A percentile compares a stretch with the other conserved stretches of the same genome.
Evolutionary conservation across 2,888 invertebrate species (phyloP).

Genomic region (Eupithecia vulgata): DNA sequence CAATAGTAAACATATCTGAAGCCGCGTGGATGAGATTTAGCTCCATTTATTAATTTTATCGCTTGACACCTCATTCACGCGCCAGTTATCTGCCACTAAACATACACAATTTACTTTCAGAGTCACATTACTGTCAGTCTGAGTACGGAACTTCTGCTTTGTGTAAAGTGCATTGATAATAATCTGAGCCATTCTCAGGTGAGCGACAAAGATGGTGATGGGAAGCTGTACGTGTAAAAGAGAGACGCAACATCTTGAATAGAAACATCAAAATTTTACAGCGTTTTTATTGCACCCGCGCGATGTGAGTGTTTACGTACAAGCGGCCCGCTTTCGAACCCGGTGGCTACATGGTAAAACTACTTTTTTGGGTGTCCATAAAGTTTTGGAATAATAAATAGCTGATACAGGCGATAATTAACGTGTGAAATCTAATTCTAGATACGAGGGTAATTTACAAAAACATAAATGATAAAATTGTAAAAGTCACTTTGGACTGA

Average conservation of each 20-base stretch:
- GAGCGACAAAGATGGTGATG: conserved; percentile 55
- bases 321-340: conserved; percentile 64
- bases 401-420: conserved; percentile 44
- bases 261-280: conserved; percentile 84
- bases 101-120: conserved; percentile 80
- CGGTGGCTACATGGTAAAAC: conserved; percentile 57
- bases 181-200: conserved; percentile 76
- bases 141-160: conserved; percentile 79
- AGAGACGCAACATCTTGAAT: conserved; percentile 67
- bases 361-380: conserved; percentile 49
- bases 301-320: conserved; percentile 74
- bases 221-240: conserved; percentile 43
- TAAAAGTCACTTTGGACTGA: not conserved
- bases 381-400: conserved; percentile 44
- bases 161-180: conserved; percentile 84
- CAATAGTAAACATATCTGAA: conserved; percentile 52
- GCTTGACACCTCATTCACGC: conserved; percentile 77
- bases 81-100: conserved; percentile 75
- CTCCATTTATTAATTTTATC: conserved; percentile 78
- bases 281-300: conserved; percentile 80
- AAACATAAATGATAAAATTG: conserved; percentile 22
- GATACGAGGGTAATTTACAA: conserved; percentile 29
- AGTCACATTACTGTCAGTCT: conserved; percentile 80
- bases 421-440: conserved; percentile 43
- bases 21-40: conserved; percentile 59